These are phyloP conservation scores for Drosophila yakuba DNA, from an alignment of 1,140 invertebrate species.

Conservation along the genomic window DNA sequence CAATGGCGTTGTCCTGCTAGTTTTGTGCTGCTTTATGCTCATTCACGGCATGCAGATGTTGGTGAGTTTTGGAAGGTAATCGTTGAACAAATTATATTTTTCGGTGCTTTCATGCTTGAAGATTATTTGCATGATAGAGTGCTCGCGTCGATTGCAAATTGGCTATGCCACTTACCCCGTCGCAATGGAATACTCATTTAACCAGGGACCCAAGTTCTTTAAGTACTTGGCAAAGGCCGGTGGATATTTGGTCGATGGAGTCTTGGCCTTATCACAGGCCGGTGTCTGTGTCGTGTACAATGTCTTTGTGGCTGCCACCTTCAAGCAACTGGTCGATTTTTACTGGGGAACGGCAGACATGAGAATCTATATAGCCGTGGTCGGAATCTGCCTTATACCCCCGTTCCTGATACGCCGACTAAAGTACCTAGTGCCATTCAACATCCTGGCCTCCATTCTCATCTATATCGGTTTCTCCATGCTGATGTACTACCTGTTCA, in stretches of 20 bases:
- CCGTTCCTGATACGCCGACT: slow-evolving; percentile 38
- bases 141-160: slow-evolving; percentile 21
- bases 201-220: slow-evolving; percentile 29
- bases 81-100: too few species aligned
- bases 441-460: slow-evolving; percentile 24
- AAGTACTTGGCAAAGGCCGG: slow-evolving; percentile 8
- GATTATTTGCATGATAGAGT: slow-evolving; percentile 53
- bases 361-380: slow-evolving; percentile 7
- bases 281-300: slow-evolving; percentile 46
- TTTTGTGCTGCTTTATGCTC: neutral
- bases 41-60: slow-evolving; percentile 50
- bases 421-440: slow-evolving; percentile 52
- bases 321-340: slow-evolving; percentile 26
- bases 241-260: slow-evolving; percentile 21
- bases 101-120: neutral
- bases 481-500: slow-evolving; percentile 45
- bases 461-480: slow-evolving; percentile 21
- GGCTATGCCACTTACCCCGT: slow-evolving; percentile 35
- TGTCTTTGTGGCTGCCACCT: slow-evolving; percentile 39
- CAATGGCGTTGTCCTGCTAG: slow-evolving; percentile 20
- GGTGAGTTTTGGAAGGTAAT: slow-evolving; percentile 7
- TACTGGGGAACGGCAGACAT: slow-evolving; percentile 1
- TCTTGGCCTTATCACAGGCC: slow-evolving; percentile 33
- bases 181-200: slow-evolving; percentile 36
- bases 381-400: slow-evolving; percentile 15